Percentiles rank a stretch among this genome's conserved stretches.
phyloP scores from a whole-genome alignment of 2,113 vertebrate species.

The Eclectus roratus region DNA sequence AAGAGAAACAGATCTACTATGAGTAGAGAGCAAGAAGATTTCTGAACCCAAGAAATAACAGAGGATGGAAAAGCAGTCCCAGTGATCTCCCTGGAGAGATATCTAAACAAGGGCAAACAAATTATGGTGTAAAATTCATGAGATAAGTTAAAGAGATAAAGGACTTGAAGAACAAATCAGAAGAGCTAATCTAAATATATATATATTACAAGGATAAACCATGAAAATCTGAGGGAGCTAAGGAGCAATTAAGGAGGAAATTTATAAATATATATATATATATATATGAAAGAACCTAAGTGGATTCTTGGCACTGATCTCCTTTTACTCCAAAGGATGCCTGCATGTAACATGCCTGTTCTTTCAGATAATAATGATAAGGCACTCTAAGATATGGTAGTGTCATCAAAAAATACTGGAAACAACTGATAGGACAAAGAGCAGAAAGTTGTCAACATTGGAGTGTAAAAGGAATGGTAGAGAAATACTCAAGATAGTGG shows the following conservation, averaged over 20 bases:
- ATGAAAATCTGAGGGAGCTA: not conserved
- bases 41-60: not conserved
- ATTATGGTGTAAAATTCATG: not conserved
- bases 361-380: not conserved
- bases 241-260: not conserved
- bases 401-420: not conserved
- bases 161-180: not conserved
- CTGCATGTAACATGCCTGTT: not conserved
- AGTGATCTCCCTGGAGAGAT: not conserved
- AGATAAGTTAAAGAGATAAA: not conserved
- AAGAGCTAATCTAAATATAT: not conserved
- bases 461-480: rapidly evolving
- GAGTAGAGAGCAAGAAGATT: not conserved
- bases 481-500: not conserved
- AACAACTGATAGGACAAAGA: not conserved
- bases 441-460: not conserved
- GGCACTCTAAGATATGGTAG: not conserved
- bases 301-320: not conserved
- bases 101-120: not conserved
- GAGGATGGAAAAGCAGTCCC: not conserved
- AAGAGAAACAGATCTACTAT: not conserved
- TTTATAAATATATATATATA: not conserved
- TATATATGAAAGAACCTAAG: not conserved
- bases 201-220: not conserved
- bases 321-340: not conserved